phyloP scores from a whole-genome alignment of 2,888 invertebrate genomes.

The Cryptus armator region DNA sequence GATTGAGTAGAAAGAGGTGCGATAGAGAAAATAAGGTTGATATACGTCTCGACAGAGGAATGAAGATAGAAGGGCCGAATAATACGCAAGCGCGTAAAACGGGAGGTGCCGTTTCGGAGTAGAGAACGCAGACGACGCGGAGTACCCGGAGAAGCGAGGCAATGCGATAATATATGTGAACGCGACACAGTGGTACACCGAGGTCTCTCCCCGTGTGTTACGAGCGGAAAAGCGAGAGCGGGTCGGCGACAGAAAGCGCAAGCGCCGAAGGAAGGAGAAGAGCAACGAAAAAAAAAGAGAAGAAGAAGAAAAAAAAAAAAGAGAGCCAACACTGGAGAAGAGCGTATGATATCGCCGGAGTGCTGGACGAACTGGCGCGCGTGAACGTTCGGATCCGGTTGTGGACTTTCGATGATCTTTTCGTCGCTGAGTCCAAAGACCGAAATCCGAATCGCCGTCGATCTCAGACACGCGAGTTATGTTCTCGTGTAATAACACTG shows the following conservation, averaged over 20 bases:
- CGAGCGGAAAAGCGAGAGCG: not conserved
- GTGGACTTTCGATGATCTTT: not conserved
- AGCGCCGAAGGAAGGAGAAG: not conserved
- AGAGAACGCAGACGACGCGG: constrained; percentile 19
- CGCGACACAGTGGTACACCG: constrained; percentile 12
- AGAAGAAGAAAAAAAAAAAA: constrained; percentile 1
- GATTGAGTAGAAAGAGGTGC: too few species aligned
- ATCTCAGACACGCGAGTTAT: not conserved
- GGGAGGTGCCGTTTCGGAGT: not conserved
- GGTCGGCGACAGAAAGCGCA: constrained; percentile 19
- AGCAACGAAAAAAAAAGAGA: not conserved
- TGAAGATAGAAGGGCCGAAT: not conserved
- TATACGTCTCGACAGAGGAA: not conserved
- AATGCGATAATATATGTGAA: constrained; percentile 22
- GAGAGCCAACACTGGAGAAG: not conserved
- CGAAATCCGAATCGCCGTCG: not conserved
- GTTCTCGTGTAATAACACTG: not conserved
- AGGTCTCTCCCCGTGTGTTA: not conserved
- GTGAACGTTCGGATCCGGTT: constrained; percentile 37
- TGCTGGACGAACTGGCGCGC: constrained; percentile 60
- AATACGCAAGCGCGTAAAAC: constrained; percentile 11
- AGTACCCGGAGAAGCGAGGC: constrained; percentile 14
- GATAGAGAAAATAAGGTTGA: not conserved
- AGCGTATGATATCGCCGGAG: constrained; percentile 22
- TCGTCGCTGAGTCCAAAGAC: not conserved